A percentile compares a stretch with the other conserved stretches of the same genome.
Conservation (phyloP, 2,797 vertebrate species). For the Sebastes umbrosus region DNA sequence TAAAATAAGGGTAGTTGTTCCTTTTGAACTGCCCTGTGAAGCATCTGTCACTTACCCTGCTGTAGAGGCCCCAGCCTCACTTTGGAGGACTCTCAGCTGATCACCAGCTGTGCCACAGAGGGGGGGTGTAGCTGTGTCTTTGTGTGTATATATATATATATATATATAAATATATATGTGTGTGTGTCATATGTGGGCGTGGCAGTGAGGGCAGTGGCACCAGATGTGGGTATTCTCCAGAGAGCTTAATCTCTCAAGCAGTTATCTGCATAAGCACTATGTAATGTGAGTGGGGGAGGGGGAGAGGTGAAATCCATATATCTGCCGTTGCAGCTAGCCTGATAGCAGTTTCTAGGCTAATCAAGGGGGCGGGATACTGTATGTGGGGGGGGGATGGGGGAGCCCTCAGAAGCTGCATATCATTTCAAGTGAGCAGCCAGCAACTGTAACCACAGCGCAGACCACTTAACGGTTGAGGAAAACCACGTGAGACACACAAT, state of each 20-base stretch:
- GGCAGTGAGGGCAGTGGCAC: slow-evolving; percentile 37
- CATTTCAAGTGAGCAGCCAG: slow-evolving; percentile 8
- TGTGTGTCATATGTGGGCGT: slow-evolving; percentile 18
- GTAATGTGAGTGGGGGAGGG: slow-evolving; percentile 46
- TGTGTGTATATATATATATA: not conserved
- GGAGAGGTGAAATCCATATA: slow-evolving; percentile 55
- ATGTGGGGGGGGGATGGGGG: not conserved
- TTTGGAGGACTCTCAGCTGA: slow-evolving; percentile 45
- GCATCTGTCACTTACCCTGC: slow-evolving; percentile 12
- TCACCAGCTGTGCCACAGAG: slow-evolving; percentile 52
- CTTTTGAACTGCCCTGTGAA: not conserved
- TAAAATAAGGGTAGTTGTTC: slow-evolving; percentile 2
- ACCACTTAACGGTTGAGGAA: not conserved
- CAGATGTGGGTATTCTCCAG: slow-evolving; percentile 61
- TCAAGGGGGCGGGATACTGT: slow-evolving; percentile 20
- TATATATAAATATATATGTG: not conserved
- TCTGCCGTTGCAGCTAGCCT: slow-evolving; percentile 38
- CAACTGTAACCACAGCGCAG: not conserved
- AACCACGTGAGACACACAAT: not conserved
- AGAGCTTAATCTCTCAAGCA: slow-evolving; percentile 63
- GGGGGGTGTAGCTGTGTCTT: not conserved
- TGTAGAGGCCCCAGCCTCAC: not conserved
- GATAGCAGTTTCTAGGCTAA: slow-evolving; percentile 33
- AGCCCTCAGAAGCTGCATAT: slow-evolving; percentile 20
- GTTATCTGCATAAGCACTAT: slow-evolving; percentile 65